These are phyloP conservation scores for Arnoldichthys spilopterus DNA, from an alignment of 2,797 vertebrate genomes.

Conservation along the genomic window DNA sequence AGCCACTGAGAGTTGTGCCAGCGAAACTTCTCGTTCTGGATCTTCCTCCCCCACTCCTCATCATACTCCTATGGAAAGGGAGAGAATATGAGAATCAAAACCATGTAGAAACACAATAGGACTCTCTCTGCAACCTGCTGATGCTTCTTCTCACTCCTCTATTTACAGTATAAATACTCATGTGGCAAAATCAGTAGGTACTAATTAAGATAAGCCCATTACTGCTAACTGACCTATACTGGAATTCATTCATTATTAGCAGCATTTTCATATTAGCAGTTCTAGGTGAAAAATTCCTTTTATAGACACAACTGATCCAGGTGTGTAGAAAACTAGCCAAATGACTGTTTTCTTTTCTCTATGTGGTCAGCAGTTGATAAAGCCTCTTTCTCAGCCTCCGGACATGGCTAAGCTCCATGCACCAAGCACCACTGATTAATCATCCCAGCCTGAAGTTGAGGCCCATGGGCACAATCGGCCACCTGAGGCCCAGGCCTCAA, in stretches of 20 bases:
- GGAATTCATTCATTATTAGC: neutral
- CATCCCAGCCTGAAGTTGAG: slow-evolving; percentile 63
- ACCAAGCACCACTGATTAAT: slow-evolving; percentile 63
- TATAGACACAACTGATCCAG: slow-evolving; percentile 13
- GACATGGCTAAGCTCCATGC: slow-evolving; percentile 38
- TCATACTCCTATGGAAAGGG: slow-evolving; percentile 83
- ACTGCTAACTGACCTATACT: neutral
- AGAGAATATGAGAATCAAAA: slow-evolving; percentile 8
- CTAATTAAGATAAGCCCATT: neutral
- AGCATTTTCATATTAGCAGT: neutral
- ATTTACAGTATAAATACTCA: neutral
- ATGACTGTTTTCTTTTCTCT: slow-evolving; percentile 65
- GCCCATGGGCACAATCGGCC: slow-evolving; percentile 46
- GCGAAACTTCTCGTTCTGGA: slow-evolving; percentile 90
- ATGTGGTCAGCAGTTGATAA: slow-evolving; percentile 55
- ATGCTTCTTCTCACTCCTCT: neutral
- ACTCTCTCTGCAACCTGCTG: neutral
- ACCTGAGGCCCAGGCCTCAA: slow-evolving; percentile 55
- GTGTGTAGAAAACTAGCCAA: slow-evolving; percentile 44
- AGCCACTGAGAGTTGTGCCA: slow-evolving; percentile 95
- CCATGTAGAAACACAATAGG: neutral
- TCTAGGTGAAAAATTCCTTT: slow-evolving; percentile 8
- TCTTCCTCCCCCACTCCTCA: slow-evolving; percentile 89
- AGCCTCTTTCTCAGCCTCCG: slow-evolving; percentile 64
- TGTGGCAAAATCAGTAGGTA: neutral